Base-by-base conservation (phyloP, 2,888 invertebrate species). In the Ectemnius cavifrons region DNA sequence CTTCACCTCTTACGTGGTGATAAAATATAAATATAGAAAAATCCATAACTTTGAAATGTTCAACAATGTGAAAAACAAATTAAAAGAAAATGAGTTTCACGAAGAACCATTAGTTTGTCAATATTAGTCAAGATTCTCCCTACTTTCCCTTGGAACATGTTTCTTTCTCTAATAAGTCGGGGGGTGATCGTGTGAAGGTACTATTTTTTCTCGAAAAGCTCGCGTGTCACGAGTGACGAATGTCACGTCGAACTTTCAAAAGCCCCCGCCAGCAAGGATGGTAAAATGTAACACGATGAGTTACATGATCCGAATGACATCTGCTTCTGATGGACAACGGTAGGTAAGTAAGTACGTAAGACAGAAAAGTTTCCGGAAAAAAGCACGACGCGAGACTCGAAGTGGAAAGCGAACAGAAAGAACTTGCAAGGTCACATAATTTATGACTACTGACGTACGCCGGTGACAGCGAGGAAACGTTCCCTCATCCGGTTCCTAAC, bases 401-500 rank as follows among this genome's bases (percentile, higher is more conserved):
- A 57, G 28, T 6, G 63, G 59, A 16, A 63, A 49, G 47, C 63
- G 57, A 66, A 45, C 69, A 23, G 16, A 64, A 49, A 61, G 60
- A 74, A 74, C 71, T 69, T 71, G 71, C 57, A 70, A 74, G 72
- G 67, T 77, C 78, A 23, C 69, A 63, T 77, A 79, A 82, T 82
- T 82, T 79, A 82, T 82, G 71, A 65, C 20, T 58, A 52, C 67
- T 73, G 77, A 82, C 79, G 75, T 68, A 65, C 73, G 73, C 52
- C 65, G 71, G 71, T 72, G 82, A 80, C 80, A 80, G 67, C 61
- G 20, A 60, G 60, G 74, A 77, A 82, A 82, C 79, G 63, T 82
- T 77, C 57, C 64, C 61, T 73, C 70, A 67, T 73, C 71, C 72
- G 23, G n/a, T 46, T 67, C 27, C 49, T 37, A 37, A 11, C 11